phyloP scores from a whole-genome alignment of 2,888 invertebrate species.

The Neoascia interrupta region DNA sequence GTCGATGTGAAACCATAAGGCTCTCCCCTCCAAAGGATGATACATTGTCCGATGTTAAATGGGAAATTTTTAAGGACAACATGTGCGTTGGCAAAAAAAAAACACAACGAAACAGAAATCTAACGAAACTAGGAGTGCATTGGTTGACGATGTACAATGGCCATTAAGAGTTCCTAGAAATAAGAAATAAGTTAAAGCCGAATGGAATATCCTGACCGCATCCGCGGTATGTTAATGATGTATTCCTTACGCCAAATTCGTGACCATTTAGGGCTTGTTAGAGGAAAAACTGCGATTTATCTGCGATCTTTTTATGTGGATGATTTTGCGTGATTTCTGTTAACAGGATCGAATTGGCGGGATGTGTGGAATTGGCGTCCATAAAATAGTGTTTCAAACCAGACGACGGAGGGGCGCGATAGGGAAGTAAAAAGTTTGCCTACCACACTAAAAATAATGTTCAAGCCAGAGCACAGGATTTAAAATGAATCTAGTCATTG shows the following conservation, averaged over 20 bases:
- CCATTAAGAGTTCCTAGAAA: constrained; percentile 68
- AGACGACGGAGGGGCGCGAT: too few relatives aligned
- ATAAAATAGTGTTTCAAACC: too few relatives aligned
- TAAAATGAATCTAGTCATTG: too few relatives aligned
- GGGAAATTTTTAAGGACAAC: constrained; percentile 41
- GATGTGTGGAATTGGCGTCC: too few relatives aligned
- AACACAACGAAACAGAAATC: constrained; percentile 37
- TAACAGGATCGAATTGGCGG: too few relatives aligned
- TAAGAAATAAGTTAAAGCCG: constrained; percentile 53
- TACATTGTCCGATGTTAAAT: constrained; percentile 13
- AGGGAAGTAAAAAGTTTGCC: too few relatives aligned
- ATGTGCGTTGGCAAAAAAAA: constrained; percentile 66
- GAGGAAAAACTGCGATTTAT: constrained; percentile 52
- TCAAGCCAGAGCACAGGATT: too few relatives aligned
- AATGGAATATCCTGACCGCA: constrained; percentile 58
- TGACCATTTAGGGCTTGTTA: constrained; percentile 62
- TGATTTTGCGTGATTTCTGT: neutral
- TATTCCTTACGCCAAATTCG: constrained; percentile 64
- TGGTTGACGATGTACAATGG: constrained; percentile 10
- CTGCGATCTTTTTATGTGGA: constrained; percentile 41
- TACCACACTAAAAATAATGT: too few relatives aligned
- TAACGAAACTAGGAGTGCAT: constrained; percentile 62
- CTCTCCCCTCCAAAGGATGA: constrained; percentile 6
- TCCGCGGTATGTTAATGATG: constrained; percentile 67
- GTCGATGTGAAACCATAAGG: constrained; percentile 65